Evolutionary conservation across 2,113 vertebrate species (phyloP).

Genomic region (Xiphophorus maculatus): DNA sequence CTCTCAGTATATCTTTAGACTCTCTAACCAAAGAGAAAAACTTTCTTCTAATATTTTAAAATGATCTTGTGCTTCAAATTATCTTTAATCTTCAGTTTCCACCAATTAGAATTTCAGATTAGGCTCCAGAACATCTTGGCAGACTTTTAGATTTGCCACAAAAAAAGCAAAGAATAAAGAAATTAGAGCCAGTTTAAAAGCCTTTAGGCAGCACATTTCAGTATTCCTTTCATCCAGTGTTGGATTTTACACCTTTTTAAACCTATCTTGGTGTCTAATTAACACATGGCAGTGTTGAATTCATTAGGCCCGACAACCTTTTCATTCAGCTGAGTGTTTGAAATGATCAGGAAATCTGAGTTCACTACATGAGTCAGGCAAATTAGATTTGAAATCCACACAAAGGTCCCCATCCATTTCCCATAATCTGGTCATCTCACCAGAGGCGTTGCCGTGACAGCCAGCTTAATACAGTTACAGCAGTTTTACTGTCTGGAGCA

Average conservation of each 20-base stretch:
- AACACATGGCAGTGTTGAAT: neutral
- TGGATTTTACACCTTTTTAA: neutral
- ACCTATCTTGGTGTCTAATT: neutral
- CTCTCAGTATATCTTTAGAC: no score
- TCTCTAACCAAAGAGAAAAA: neutral
- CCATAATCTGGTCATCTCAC: neutral
- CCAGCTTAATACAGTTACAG: conserved; percentile 21
- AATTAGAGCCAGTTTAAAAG: neutral
- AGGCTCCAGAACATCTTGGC: neutral
- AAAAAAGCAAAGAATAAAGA: neutral
- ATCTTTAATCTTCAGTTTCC: neutral
- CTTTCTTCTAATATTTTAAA: neutral
- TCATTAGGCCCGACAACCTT: conserved; percentile 1
- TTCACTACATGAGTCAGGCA: conserved; percentile 8
- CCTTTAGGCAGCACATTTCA: no score
- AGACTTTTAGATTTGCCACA: neutral
- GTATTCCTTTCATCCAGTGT: neutral
- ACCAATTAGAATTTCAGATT: neutral
- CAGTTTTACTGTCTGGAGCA: conserved; percentile 9
- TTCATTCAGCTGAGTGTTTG: neutral
- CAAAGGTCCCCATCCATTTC: conserved; percentile 2
- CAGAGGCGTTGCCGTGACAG: neutral
- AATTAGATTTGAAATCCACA: conserved; percentile 19
- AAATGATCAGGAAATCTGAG: conserved; percentile 14
- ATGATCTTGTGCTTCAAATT: neutral